Conservation (phyloP, 2,797 vertebrate species). For the Tangara arthus region DNA sequence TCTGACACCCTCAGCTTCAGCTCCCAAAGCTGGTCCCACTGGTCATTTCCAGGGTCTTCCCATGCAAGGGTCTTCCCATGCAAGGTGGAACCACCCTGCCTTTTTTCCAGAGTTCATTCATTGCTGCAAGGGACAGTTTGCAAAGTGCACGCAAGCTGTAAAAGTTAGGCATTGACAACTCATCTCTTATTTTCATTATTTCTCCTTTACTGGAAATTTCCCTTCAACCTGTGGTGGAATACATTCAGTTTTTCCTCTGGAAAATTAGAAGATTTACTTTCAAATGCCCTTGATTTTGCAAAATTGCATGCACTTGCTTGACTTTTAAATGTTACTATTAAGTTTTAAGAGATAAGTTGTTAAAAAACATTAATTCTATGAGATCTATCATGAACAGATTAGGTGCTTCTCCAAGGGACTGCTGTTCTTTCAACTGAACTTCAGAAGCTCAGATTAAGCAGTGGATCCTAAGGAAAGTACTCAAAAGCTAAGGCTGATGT, state of each 20-base stretch:
- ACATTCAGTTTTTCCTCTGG: background rate
- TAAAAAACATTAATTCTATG: background rate
- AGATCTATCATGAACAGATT: background rate
- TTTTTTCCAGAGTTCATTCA: background rate
- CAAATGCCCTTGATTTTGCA: background rate
- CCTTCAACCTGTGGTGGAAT: background rate
- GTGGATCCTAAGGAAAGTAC: background rate
- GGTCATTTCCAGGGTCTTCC: background rate
- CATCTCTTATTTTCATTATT: background rate
- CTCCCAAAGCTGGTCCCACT: background rate
- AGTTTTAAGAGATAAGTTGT: background rate
- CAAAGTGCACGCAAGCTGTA: background rate
- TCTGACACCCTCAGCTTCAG: background rate
- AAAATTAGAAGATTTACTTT: background rate
- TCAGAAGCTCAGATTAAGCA: slow-evolving; percentile 8
- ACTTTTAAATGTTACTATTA: background rate
- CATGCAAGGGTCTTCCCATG: accelerated
- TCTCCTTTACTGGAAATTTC: background rate
- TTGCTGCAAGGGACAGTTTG: background rate
- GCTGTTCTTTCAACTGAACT: slow-evolving; percentile 9
- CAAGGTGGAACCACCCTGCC: background rate
- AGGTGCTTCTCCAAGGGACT: background rate
- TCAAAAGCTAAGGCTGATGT: background rate
- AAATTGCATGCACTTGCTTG: background rate
- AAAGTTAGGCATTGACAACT: background rate